Base-by-base conservation (phyloP, 2,888 invertebrate species). In the Diabrotica balteata region DNA sequence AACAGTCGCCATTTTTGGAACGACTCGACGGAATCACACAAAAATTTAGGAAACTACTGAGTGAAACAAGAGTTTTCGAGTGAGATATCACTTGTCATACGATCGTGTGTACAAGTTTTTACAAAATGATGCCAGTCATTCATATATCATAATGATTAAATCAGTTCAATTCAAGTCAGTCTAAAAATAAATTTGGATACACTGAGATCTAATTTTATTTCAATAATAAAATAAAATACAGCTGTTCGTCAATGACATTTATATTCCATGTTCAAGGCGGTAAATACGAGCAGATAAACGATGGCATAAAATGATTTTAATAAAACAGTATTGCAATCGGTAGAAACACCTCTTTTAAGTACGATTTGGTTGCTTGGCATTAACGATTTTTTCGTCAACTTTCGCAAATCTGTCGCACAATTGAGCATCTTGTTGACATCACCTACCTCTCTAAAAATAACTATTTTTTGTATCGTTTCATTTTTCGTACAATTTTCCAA, bases 221-320 rank as follows among this genome's bases (percentile, higher is more conserved):
- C 32, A 32, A 32, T 32, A 32, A 32, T 32, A 1, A 32, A 32
- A 32, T 4, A 32, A 32, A 32, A 32, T 32, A 53, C 11, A 2
- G 32, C 7, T 54, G 9, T 57, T 57, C 45, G 11, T 54, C 63
- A 70, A 50, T 72, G 59, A 69, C 76, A 77, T 63, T 72, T 76
- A 62, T 73, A 77, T 62, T 76, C 73, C 68, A 78, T 66, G 73
- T 76, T 78, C 58, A 78, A 66, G 2, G 78, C 78, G 4, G 77
- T 75, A 66, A 77, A 79, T 69, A 79, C 75, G 45, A 78, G 51
- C 50, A 77, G 70, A 67, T 77, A 79, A n/a, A 78, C 72, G 47
- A 78, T 68, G 11, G 75, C 75, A 53, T 79, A 79, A 59, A 78
- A 69, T 7, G 73, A 74, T 67, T 77, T 75, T 47, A 79, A 69